Evolutionary conservation across 2,888 invertebrate species (phyloP).

Genomic region (Macrophya annulata): DNA sequence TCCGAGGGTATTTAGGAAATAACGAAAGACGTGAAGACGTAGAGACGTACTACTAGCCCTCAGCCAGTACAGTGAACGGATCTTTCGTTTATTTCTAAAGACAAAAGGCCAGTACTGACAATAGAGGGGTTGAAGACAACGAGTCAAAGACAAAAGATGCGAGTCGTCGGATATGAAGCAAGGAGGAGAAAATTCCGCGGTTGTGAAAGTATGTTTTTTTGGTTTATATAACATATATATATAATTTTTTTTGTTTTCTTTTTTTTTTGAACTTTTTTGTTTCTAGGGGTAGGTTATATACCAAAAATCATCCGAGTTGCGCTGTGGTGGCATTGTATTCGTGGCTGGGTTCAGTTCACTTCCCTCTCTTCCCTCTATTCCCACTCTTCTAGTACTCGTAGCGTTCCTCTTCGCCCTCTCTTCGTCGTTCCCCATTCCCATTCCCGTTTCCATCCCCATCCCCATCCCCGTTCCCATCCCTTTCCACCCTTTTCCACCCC

Average conservation of each 20-base stretch:
- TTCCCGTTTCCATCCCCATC: not conserved
- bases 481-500: constrained; percentile 26
- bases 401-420: constrained; percentile 10
- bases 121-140: constrained; percentile 21
- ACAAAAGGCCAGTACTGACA: constrained; percentile 33
- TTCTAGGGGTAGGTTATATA: constrained; percentile 1
- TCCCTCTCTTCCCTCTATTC: constrained; percentile 18
- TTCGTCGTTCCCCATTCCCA: not conserved
- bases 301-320: constrained; percentile 14
- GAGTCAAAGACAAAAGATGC: constrained; percentile 35
- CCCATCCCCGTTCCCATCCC: not conserved
- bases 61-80: not conserved
- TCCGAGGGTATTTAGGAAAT: constrained; percentile 15
- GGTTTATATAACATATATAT: too few species aligned
- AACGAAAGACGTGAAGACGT: not conserved
- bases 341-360: constrained; percentile 24
- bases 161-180: not conserved
- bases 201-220: not conserved
- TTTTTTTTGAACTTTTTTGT: not conserved
- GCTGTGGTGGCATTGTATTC: constrained; percentile 25
- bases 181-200: not conserved
- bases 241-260: not conserved
- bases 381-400: not conserved
- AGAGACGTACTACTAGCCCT: not conserved
- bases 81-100: not conserved